Percentiles rank a stretch among this genome's conserved stretches.
Evolutionary conservation across 2,113 vertebrate genomes (phyloP).

Genomic region (Macroglossus sobrinus): DNA sequence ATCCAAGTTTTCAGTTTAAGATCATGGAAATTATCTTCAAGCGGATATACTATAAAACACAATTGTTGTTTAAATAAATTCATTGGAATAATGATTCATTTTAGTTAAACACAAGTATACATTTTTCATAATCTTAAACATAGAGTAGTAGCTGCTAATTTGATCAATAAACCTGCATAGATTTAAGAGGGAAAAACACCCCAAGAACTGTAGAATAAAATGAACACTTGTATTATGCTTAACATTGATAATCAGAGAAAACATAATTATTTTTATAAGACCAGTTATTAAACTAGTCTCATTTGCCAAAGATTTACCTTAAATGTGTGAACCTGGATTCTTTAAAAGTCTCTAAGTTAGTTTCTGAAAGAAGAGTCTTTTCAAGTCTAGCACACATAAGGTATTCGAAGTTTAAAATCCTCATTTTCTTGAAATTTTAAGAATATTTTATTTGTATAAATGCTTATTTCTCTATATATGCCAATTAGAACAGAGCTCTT

Average conservation of each 20-base stretch:
- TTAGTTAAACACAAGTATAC: neutral
- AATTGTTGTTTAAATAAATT: neutral
- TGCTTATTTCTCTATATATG: neutral
- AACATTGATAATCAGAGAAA: too few relatives aligned
- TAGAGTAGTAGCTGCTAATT: neutral
- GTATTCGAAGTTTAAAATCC: neutral
- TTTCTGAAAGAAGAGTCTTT: neutral
- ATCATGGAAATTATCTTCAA: neutral
- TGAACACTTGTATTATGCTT: neutral
- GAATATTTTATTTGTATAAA: neutral
- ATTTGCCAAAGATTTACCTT: too few relatives aligned
- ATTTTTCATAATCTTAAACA: slow-evolving; percentile 8
- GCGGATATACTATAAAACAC: neutral
- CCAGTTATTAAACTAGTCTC: too few relatives aligned
- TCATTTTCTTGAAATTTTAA: neutral
- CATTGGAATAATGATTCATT: neutral
- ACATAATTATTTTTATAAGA: too few relatives aligned
- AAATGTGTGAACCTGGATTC: neutral
- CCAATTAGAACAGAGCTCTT: neutral
- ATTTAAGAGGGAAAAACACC: neutral
- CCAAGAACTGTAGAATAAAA: neutral
- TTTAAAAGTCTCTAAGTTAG: neutral
- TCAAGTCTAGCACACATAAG: neutral
- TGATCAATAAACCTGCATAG: neutral
- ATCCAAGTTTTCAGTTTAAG: neutral